A percentile compares a stretch with the other conserved stretches of the same genome.
phyloP scores from a whole-genome alignment of 2,113 vertebrate genomes.

The Hiodon tergisus region DNA sequence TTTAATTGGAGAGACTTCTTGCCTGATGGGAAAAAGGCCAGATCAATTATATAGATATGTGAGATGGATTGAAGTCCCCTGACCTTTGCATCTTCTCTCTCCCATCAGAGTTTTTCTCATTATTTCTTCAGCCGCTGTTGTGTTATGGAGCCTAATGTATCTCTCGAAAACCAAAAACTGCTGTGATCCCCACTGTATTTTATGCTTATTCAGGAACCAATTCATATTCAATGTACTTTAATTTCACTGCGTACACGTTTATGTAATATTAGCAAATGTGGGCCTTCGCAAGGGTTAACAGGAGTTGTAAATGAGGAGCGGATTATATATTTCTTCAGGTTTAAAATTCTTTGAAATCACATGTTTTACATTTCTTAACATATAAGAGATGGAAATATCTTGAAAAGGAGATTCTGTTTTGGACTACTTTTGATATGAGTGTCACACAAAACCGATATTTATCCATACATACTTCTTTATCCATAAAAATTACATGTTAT shows the following conservation, averaged over 20 bases:
- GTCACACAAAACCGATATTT: neutral
- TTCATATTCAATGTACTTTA: too few species aligned
- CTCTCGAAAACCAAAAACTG: neutral
- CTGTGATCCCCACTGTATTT: neutral
- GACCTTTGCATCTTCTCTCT: conserved; percentile 35
- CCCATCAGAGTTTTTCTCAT: conserved; percentile 14
- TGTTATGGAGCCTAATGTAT: neutral
- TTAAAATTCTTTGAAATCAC: conserved; percentile 6
- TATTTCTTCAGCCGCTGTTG: conserved; percentile 1
- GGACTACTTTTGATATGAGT: neutral
- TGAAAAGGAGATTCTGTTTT: neutral
- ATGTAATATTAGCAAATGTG: too few species aligned
- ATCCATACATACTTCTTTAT: too few species aligned
- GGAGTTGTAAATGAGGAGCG: neutral
- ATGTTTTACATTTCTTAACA: conserved; percentile 1
- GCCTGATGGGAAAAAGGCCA: conserved; percentile 36
- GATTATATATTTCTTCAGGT: neutral
- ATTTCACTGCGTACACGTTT: too few species aligned
- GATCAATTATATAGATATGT: conserved; percentile 34
- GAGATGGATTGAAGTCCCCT: conserved; percentile 28
- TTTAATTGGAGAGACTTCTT: conserved; percentile 34
- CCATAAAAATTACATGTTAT: too few species aligned
- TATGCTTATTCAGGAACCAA: conserved; percentile 26
- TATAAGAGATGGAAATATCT: neutral
- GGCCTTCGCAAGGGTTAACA: too few species aligned